Evolutionary conservation across 2,888 invertebrate genomes (phyloP).

Genomic region (Ectemnius continuus): DNA sequence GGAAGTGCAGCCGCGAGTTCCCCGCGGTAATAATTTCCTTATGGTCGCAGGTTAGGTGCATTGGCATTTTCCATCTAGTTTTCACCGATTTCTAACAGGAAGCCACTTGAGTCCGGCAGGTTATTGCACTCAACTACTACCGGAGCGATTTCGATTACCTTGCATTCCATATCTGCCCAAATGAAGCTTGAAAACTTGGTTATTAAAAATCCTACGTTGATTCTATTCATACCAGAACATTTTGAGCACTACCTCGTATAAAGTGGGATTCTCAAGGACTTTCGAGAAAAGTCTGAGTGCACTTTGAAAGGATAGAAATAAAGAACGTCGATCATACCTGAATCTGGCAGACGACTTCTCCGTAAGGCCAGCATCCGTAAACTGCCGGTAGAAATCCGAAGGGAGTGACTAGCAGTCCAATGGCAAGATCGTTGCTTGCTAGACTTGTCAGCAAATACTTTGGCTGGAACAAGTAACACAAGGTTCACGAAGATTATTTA

Average conservation of each 20-base stretch:
- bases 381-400: conserved; percentile 91
- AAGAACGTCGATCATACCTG: conserved; percentile 81
- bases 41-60: conserved; percentile 41
- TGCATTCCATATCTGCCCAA: too few relatives aligned
- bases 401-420: conserved; percentile 91
- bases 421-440: conserved; percentile 92
- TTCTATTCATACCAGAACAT: too few relatives aligned
- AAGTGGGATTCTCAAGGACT: too few relatives aligned
- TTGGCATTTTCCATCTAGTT: conserved; percentile 49
- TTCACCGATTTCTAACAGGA: conserved; percentile 48
- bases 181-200: too few relatives aligned
- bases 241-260: too few relatives aligned
- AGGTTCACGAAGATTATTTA: too few relatives aligned
- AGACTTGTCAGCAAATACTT: conserved; percentile 91
- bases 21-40: conserved; percentile 73
- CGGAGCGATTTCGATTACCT: too few relatives aligned
- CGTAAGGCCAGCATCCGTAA: conserved; percentile 94
- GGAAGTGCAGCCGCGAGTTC: conserved; percentile 68
- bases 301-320: too few relatives aligned
- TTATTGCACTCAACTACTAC: not conserved
- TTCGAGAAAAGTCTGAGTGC: not conserved
- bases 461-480: conserved; percentile 81
- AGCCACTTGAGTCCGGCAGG: conserved; percentile 17
- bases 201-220: too few relatives aligned
- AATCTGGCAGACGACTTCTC: conserved; percentile 93